Evolutionary conservation across 2,888 invertebrate genomes (phyloP), one percentile per base, ranked within the genome.

Genomic region (Trachelus iudaicus): DNA sequence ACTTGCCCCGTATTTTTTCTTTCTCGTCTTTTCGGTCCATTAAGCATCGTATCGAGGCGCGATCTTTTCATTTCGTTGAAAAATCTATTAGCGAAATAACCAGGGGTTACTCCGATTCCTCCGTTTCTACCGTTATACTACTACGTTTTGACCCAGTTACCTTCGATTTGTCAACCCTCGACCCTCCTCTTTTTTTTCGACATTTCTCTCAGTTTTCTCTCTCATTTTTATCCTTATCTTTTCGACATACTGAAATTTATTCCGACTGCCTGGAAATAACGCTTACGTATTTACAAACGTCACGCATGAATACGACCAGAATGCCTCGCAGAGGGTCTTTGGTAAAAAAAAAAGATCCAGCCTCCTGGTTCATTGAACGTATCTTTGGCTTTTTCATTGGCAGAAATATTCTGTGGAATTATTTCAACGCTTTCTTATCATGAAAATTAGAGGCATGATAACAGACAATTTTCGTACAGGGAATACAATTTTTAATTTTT

Each of bases 81-180:
- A 86, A 85, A 86, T 85, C 84, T 86, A 87, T 87, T 87, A 85
- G 82, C 83, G 84, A 86, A 86, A 85, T 85, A 82, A 79, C 73
- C 81, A 69, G 71, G 71, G 79, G 78, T 81, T 80, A 79, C 81
- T 73, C 71, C 33, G 68, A 78, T 34, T 76, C 73, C 73, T 73
- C 33, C 78, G 56, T 73, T 75, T 40, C 31, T 23, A 31, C 11
- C 31, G 71, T 71, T 71, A 71, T n/a, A 33, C 23, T 56, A 9
- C 56, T 13, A 11, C 34, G 34, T 34, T 74, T 30, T 11, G 74
- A 74, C 74, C 74, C 74, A 74, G 74, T 74, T 74, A 23, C 56
- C 56, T 56, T 56, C 56, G 56, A 56, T 56, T 56, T 23, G 56
- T 56, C 56, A 56, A 56, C 2, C 23, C 56, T 23, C 56, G 56